Percentiles rank a stretch among this genome's conserved stretches.
Evolutionary conservation across 2,888 invertebrate species (phyloP).

Genomic region (Lepetodrilus schrolli): DNA sequence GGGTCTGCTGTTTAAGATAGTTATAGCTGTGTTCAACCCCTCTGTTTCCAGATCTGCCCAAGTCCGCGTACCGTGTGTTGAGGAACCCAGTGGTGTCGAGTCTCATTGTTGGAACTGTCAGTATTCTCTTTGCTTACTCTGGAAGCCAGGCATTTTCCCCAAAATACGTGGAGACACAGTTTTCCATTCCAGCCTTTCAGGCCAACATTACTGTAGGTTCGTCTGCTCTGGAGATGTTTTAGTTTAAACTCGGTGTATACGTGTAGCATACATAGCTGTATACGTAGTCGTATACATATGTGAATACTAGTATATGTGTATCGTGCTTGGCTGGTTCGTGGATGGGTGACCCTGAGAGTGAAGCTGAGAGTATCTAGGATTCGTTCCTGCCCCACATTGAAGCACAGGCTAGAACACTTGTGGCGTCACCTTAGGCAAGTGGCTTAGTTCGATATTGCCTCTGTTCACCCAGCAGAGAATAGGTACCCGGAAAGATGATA

Average conservation of each 20-base stretch:
- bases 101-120: slow-evolving; percentile 22
- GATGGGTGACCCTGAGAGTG: not conserved
- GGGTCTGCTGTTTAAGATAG: not conserved
- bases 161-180: slow-evolving; percentile 57
- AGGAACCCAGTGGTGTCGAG: slow-evolving; percentile 39
- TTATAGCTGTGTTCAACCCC: not conserved
- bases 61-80: slow-evolving; percentile 42
- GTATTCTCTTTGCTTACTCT: slow-evolving; percentile 40
- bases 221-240: not conserved
- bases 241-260: not conserved
- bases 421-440: too few species aligned
- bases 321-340: not conserved
- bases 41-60: slow-evolving; percentile 46
- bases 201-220: slow-evolving; percentile 52
- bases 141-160: slow-evolving; percentile 50
- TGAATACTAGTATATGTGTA: not conserved
- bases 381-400: too few species aligned
- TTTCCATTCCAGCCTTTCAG: slow-evolving; percentile 52
- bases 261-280: not conserved
- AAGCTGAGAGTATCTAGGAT: too few species aligned
- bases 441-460: too few species aligned
- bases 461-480: too few species aligned
- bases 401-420: too few species aligned
- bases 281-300: not conserved
- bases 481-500: too few species aligned